A percentile compares a stretch with the other conserved stretches of the same genome.
Evolutionary conservation across 2,797 vertebrate genomes (phyloP).

Genomic region (Falco cherrug): DNA sequence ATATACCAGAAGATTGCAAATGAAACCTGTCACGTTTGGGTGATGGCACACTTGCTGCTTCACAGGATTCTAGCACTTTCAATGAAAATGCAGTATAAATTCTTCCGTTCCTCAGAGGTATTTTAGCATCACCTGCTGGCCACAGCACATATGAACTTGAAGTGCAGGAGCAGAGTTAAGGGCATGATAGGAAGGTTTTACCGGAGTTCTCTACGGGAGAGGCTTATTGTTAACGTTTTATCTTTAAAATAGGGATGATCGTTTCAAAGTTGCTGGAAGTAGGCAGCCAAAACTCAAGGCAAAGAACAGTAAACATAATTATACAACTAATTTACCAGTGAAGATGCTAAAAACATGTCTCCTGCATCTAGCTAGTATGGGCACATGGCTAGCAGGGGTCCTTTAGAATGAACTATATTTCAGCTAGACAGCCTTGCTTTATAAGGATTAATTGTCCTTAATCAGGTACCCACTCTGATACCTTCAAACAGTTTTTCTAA

Average conservation of each 20-base stretch:
- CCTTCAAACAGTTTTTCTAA: not conserved
- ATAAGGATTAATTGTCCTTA: not conserved
- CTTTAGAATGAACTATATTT: not conserved
- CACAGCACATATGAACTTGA: not conserved
- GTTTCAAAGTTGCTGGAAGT: not conserved
- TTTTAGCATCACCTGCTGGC: constrained; percentile 1
- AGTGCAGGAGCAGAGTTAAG: not conserved
- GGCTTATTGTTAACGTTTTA: not conserved
- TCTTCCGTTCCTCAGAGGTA: not conserved
- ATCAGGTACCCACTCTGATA: rapidly evolving
- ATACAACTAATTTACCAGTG: not conserved
- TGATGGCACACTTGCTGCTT: not conserved
- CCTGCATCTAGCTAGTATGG: not conserved
- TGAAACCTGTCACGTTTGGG: not conserved
- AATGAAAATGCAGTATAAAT: not conserved
- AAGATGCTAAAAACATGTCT: not conserved
- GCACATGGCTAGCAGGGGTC: rapidly evolving
- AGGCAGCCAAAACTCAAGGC: not conserved
- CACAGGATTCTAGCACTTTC: not conserved
- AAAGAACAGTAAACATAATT: not conserved
- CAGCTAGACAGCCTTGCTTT: not conserved
- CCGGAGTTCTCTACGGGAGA: not conserved
- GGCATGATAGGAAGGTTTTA: not conserved
- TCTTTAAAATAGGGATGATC: not conserved
- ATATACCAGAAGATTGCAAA: not conserved